Percentiles rank a stretch among this genome's conserved stretches.
phyloP scores from a whole-genome alignment of 2,797 vertebrate species.

The Tokudaia muenninki region DNA sequence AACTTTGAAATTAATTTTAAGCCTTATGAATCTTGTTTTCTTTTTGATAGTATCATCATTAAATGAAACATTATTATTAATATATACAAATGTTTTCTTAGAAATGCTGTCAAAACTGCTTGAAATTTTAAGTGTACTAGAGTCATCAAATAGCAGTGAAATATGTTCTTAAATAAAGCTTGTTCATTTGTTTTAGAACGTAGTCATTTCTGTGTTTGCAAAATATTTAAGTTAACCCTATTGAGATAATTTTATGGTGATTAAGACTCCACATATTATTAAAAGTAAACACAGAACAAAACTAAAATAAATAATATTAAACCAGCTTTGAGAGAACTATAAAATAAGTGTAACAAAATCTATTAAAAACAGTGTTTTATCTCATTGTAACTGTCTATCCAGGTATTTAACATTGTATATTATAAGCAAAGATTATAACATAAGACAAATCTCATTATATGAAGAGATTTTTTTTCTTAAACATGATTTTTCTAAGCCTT shows the following conservation, averaged over 20 bases:
- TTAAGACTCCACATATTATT: conserved; percentile 71
- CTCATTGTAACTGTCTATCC: conserved; percentile 58
- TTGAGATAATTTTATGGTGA: conserved; percentile 71
- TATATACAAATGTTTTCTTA: neutral
- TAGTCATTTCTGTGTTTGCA: neutral
- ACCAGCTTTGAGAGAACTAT: neutral
- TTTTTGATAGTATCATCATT: neutral
- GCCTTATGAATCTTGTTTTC: neutral
- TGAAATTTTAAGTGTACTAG: neutral
- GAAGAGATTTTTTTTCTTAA: neutral
- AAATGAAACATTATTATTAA: conserved; percentile 35
- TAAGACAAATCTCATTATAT: neutral
- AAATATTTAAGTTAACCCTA: conserved; percentile 69
- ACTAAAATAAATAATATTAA: conserved; percentile 72
- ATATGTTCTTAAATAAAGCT: neutral
- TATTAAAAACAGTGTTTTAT: conserved; percentile 64
- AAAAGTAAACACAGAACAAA: conserved; percentile 72
- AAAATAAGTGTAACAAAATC: neutral
- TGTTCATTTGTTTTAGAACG: neutral
- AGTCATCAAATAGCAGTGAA: neutral
- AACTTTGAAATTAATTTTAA: conserved; percentile 22
- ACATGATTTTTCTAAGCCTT: neutral
- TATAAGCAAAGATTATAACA: neutral
- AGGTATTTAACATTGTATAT: conserved; percentile 61
- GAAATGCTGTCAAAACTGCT: neutral